Base-by-base conservation (phyloP, 2,888 invertebrate genomes). In the Hyposoter dolosus region DNA sequence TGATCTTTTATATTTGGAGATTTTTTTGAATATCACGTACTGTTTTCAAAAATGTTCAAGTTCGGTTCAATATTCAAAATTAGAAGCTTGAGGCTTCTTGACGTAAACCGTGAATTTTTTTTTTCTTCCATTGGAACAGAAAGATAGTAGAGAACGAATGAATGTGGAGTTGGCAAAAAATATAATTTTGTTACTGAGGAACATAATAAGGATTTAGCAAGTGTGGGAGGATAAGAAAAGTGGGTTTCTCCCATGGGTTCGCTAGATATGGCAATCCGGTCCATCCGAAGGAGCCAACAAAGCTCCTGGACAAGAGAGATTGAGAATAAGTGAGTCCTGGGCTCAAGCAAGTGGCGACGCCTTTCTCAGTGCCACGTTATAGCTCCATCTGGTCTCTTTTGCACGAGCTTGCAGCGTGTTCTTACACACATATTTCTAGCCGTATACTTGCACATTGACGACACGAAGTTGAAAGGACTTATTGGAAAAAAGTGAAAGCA, bases 151-250 rank as follows among this genome's bases (percentile, higher is more conserved):
- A 74, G 43, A 43, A 81, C 23, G 76, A 76, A 71, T 84, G 79
- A 86, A 85, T 63, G 72, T 82, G 68, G 63, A 76, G 66, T 32
- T 19, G 15, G 45, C 43, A 60, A 71, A 80, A 82, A 84, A 86
- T 74, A 75, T 78, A 80, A 86, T 83, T 56, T 82, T 65, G 77
- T 65, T 72, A 53, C 77, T 75, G 50, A 69, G 15, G 17, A 74
- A 81, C 74, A 78, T 88, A 86, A 86, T 84, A 88, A 79, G 84
- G 84, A 86, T 86, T 84, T 83, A 66, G 81, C 23, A 69, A 72
- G 74, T 66, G 32, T 35, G 63, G 60, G 75, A 75, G 65, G 23
- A 68, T 75, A 65, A 66, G 69, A 65, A 69, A 75, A 53, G 60
- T 45, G 63, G 19, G 71, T 68, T 45, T 23, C 80, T 84, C 88